A percentile compares a stretch with the other conserved stretches of the same genome.
phyloP scores from a whole-genome alignment of 2,888 invertebrate species.

The Rhorus exstirpatorius region DNA sequence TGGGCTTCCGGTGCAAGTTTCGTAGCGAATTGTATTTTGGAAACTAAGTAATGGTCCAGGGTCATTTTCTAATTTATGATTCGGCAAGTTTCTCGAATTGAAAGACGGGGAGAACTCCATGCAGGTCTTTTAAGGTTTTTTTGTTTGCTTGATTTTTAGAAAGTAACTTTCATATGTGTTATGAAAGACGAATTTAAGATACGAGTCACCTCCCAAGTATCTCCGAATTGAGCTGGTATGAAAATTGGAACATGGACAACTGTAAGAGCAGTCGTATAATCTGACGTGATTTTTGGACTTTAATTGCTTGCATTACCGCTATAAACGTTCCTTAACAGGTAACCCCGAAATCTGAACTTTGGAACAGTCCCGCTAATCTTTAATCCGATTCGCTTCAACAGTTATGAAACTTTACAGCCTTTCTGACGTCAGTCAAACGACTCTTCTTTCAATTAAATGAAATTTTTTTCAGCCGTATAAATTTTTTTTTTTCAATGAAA shows the following conservation, averaged over 20 bases:
- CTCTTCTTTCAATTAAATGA: conserved; percentile 18
- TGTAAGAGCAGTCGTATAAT: no score
- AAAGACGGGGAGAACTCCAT: neutral
- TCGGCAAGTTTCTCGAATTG: neutral
- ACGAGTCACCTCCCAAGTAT: no score
- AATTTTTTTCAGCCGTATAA: conserved; percentile 12
- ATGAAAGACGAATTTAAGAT: neutral
- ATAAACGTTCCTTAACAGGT: no score
- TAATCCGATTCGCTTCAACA: neutral
- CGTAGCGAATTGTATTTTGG: conserved; percentile 6
- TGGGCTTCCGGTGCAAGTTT: conserved; percentile 31
- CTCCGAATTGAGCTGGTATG: no score
- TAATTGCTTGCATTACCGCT: no score
- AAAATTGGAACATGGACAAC: no score
- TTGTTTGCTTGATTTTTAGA: neutral
- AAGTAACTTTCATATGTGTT: neutral
- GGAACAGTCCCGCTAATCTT: neutral
- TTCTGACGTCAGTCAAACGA: conserved; percentile 8
- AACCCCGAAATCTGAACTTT: neutral
- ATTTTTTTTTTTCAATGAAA: conserved; percentile 23
- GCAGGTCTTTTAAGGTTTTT: neutral
- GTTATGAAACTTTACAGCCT: conserved; percentile 27
- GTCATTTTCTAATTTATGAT: conserved; percentile 7
- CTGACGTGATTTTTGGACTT: no score
- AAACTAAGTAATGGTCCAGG: conserved; percentile 19